Evolutionary conservation across 64 coral and sea anemone species (phyloP), one percentile per base, ranked within the genome.

Genomic region (Catalaphyllia jardinei): DNA sequence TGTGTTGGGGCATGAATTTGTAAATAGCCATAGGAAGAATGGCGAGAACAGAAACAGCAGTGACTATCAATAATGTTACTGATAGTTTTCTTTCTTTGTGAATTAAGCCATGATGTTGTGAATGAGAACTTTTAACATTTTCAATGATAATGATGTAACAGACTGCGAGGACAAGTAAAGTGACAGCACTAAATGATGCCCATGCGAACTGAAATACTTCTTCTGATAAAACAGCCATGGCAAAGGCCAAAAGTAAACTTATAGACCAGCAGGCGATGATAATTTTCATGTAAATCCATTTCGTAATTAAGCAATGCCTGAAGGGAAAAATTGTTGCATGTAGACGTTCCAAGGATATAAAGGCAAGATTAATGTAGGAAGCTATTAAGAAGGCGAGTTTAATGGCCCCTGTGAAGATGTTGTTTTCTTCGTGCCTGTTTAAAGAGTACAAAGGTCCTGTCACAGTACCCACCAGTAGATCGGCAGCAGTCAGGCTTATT

Each of bases 321-420:
- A 82, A 82, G 27, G 79, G 59, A 24, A 20, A 82, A 65, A 63
- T 28, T 24, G 79, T 82, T 20, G 79, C 79, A 39, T 82, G 79
- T 33, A 83, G 31, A 4, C 80, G 60, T 18, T 83, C 80, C 19
- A 83, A 46, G 5, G 80, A 83, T 8, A 83, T 83, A 17, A 83
- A 67, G 10, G 18, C 46, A 39, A 83, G 60, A 67, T 67, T 83
- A 10, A 20, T 6, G 30, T 39, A 24, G 5, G 60, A 49, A 38
- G 80, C 15, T 67, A 67, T 19, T 29, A 10, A 27, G 50, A 57
- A 79, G 52, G 25, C 10, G 18, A 59, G 24, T 10, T 25, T 10
- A 57, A 67, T 9, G 20, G 64, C 8, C 17, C 17, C 9, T 65
- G 62, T 65, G 17, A 65, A 65, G 18, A 6, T 2, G 18, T 1